phyloP scores from a whole-genome alignment of 2,888 invertebrate species.

The Rhingia campestris region DNA sequence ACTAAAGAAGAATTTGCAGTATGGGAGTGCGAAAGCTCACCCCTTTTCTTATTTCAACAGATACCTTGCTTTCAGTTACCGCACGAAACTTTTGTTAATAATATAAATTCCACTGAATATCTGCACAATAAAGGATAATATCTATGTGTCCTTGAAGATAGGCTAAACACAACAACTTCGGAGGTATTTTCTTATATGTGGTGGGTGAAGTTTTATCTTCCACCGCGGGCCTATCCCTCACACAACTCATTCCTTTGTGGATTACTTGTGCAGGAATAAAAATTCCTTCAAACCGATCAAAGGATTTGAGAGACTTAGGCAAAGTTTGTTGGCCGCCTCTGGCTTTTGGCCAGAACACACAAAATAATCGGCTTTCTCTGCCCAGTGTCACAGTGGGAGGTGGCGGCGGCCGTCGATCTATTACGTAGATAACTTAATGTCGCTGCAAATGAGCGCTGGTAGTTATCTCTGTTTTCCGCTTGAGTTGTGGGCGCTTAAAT shows the following conservation, averaged over 20 bases:
- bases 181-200: constrained; percentile 7
- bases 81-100: constrained; percentile 49
- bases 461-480: constrained; percentile 49
- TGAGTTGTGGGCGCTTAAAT: constrained; percentile 46
- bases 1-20: not conserved
- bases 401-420: constrained; percentile 21
- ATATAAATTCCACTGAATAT: constrained; percentile 49
- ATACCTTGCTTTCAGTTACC: too few relatives aligned
- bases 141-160: not conserved
- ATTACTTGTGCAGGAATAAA: constrained; percentile 24
- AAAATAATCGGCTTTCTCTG: constrained; percentile 32
- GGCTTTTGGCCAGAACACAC: not conserved
- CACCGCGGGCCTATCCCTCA: constrained; percentile 12
- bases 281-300: not conserved
- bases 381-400: not conserved
- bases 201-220: constrained; percentile 4
- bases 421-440: constrained; percentile 45
- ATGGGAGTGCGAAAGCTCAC: too few relatives aligned
- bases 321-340: constrained; percentile 16
- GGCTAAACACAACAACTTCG: not conserved
- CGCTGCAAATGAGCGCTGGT: constrained; percentile 30
- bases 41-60: too few relatives aligned
- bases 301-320: constrained; percentile 4
- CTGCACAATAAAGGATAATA: not conserved
- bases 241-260: constrained; percentile 11